phyloP scores from a whole-genome alignment of 2,888 invertebrate genomes.

The Cremastinae sp. region DNA sequence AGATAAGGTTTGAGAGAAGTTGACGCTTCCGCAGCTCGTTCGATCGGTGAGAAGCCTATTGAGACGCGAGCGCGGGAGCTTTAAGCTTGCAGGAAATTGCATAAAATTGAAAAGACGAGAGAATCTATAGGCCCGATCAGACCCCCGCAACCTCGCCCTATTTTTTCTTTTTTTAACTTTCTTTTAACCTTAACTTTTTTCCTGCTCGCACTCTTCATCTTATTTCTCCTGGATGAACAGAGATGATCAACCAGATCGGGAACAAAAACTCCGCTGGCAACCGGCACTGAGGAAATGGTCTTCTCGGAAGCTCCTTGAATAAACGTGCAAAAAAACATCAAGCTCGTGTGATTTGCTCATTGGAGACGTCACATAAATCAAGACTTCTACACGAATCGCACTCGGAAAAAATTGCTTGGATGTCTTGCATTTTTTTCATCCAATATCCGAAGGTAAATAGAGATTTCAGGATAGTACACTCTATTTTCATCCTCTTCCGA shows the following conservation, averaged over 20 bases:
- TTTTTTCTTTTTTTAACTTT: constrained; percentile 16
- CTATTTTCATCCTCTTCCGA: no score
- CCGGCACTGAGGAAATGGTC: constrained; percentile 36
- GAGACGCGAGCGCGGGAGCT: constrained; percentile 68
- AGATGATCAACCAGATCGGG: constrained; percentile 39
- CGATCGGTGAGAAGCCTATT: constrained; percentile 70
- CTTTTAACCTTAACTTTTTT: neutral
- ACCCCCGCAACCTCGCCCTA: constrained; percentile 27
- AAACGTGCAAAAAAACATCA: constrained; percentile 53
- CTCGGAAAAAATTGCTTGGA: no score
- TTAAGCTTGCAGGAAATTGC: constrained; percentile 70
- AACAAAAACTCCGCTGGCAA: constrained; percentile 46
- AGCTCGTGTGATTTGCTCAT: constrained; percentile 61
- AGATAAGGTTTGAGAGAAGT: constrained; percentile 53
- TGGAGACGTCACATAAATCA: constrained; percentile 59
- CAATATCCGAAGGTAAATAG: no score
- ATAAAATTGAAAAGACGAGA: constrained; percentile 71
- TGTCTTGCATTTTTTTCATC: no score
- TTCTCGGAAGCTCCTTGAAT: constrained; percentile 25
- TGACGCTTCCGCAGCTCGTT: constrained; percentile 66
- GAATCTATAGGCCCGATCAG: constrained; percentile 44
- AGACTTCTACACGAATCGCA: neutral
- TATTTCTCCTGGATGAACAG: constrained; percentile 28
- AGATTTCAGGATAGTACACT: no score
- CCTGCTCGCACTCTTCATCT: constrained; percentile 37